Percentiles rank a stretch among this genome's conserved stretches.
Conservation (phyloP, 2,797 vertebrate genomes). For the Sebastes glaucus region DNA sequence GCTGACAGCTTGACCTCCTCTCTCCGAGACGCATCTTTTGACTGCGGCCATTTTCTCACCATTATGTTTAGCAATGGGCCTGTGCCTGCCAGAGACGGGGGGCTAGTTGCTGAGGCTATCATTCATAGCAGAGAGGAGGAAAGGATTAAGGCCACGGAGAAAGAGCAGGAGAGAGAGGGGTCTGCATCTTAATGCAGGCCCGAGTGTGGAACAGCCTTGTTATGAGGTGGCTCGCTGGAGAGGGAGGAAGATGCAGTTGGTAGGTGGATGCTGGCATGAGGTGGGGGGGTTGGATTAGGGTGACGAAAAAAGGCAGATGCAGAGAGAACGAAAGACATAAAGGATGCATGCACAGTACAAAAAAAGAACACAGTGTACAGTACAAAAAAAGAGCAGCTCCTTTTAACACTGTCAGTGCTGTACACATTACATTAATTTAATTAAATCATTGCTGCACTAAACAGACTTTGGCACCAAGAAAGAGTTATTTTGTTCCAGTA, state of each 20-base stretch:
- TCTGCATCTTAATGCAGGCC: conserved; percentile 74
- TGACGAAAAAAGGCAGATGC: neutral
- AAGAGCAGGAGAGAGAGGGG: conserved; percentile 61
- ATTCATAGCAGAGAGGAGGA: conserved; percentile 66
- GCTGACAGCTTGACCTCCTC: conserved; percentile 57
- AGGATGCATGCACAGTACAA: neutral
- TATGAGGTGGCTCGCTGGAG: conserved; percentile 46
- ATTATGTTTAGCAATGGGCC: conserved; percentile 54
- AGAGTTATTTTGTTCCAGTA: neutral
- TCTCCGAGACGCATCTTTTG: conserved; percentile 40
- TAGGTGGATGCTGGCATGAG: neutral
- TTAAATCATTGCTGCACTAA: neutral
- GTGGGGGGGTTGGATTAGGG: neutral
- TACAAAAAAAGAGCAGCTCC: neutral
- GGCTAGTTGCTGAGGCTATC: conserved; percentile 64
- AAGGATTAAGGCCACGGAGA: conserved; percentile 74
- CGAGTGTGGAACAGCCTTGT: conserved; percentile 67
- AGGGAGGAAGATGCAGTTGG: conserved; percentile 17
- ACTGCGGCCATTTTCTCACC: conserved; percentile 62
- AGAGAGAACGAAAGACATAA: neutral
- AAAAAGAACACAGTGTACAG: neutral
- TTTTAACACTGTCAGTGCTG: too few relatives aligned
- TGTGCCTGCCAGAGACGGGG: conserved; percentile 46
- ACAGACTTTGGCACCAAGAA: neutral
- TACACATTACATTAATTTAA: neutral